These are phyloP conservation scores for Corapipo altera DNA, from an alignment of 2,113 vertebrate genomes.

Conservation along the genomic window DNA sequence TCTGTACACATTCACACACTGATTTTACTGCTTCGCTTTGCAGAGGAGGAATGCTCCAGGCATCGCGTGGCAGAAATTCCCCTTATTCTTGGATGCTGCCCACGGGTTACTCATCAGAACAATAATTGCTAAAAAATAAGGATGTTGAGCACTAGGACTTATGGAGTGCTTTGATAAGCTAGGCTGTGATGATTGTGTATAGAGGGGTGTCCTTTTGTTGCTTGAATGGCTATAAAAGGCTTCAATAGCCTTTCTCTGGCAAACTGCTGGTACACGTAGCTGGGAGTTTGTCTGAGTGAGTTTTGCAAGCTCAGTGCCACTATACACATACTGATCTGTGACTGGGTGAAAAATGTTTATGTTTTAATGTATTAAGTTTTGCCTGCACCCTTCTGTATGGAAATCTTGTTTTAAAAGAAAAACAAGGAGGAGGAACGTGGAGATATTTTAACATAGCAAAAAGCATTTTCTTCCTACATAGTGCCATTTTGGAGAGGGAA, in stretches of 20 bases:
- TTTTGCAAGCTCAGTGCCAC: background rate
- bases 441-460: conserved; percentile 44
- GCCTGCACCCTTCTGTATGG: background rate
- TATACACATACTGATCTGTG: background rate
- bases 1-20: background rate
- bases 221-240: conserved; percentile 15
- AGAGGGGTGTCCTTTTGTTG: background rate
- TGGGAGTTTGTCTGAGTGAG: background rate
- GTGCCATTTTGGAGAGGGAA: conserved; percentile 30
- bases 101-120: conserved; percentile 22
- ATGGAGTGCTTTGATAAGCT: background rate
- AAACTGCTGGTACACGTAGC: background rate
- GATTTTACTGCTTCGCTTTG: background rate
- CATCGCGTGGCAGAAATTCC: background rate
- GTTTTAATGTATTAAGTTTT: conserved; percentile 5
- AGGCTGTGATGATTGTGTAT: background rate
- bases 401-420: conserved; percentile 15
- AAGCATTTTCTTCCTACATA: conserved; percentile 48
- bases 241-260: background rate
- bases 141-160: background rate
- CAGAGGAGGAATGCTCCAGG: background rate
- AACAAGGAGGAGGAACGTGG: background rate
- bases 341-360: background rate
- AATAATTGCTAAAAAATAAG: conserved; percentile 23
- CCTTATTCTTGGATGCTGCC: conserved; percentile 4